Evolutionary conservation across 2,888 invertebrate species (phyloP).

Genomic region (Slavum lentiscoides): DNA sequence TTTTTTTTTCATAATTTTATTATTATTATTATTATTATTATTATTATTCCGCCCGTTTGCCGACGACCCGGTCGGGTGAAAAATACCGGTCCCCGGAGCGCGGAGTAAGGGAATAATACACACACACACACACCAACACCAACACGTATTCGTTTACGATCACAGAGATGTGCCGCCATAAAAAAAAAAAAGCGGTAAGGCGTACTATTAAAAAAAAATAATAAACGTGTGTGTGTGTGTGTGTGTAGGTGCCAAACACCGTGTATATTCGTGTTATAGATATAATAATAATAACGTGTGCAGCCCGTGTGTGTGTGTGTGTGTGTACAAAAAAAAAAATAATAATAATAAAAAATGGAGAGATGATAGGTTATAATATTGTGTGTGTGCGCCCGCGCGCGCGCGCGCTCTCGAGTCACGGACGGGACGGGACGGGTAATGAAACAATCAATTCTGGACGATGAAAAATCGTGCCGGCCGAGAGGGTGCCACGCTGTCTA

Average conservation of each 20-base stretch:
- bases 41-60: slow-evolving; percentile 30
- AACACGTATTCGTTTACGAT: slow-evolving; percentile 39
- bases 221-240: neutral
- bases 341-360: slow-evolving; percentile 1
- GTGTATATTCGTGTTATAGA: slow-evolving; percentile 32
- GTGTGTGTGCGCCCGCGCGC: neutral
- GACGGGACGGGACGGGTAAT: slow-evolving; percentile 30
- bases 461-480: slow-evolving; percentile 46
- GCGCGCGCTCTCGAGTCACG: neutral
- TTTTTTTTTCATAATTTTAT: neutral
- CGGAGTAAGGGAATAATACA: neutral
- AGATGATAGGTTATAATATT: slow-evolving; percentile 36
- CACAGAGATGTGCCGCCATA: slow-evolving; percentile 51
- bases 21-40: neutral
- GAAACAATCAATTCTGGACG: slow-evolving; percentile 53
- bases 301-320: neutral
- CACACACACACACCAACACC: too few species aligned
- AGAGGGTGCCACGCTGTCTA: slow-evolving; percentile 53
- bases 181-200: slow-evolving; percentile 39
- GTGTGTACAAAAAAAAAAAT: neutral
- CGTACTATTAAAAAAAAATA: slow-evolving; percentile 26
- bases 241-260: slow-evolving; percentile 46
- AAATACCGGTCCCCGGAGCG: slow-evolving; percentile 18
- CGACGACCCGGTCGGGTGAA: neutral
- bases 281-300: neutral